Evolutionary conservation across 2,797 vertebrate species (phyloP).

Genomic region (Chloroceryle inda): DNA sequence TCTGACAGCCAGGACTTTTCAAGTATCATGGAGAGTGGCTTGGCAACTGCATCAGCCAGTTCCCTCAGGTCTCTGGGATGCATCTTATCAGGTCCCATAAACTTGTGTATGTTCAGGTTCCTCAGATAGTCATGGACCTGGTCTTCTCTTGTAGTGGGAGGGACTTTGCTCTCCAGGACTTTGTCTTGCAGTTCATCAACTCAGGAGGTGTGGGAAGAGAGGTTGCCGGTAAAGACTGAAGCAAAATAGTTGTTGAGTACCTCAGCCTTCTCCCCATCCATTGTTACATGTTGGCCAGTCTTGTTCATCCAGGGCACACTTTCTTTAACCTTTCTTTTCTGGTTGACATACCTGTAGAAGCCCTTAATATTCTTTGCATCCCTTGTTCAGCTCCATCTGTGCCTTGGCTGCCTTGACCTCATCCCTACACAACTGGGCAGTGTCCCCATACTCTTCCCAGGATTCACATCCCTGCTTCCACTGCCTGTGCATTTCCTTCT

Average conservation of each 20-base stretch:
- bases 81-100: no score
- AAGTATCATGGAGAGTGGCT: no score
- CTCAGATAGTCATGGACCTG: not conserved
- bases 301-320: not conserved
- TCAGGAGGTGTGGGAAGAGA: not conserved
- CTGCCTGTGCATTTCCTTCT: not conserved
- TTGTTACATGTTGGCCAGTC: not conserved
- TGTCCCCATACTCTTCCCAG: not conserved
- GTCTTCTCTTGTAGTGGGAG: no score
- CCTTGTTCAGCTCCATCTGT: not conserved
- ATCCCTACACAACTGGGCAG: not conserved
- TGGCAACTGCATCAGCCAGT: no score
- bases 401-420: not conserved
- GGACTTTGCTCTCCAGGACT: no score
- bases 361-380: not conserved
- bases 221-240: not conserved
- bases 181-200: no score
- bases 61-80: no score
- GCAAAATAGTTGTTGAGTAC: not conserved
- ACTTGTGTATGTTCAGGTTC: no score
- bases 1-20: not conserved
- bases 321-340: not conserved
- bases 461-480: not conserved
- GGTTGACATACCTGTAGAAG: not conserved
- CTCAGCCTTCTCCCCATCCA: not conserved